A percentile compares a stretch with the other conserved stretches of the same genome.
Conservation (phyloP, 2,113 vertebrate genomes). For the Podocnemis expansa region DNA sequence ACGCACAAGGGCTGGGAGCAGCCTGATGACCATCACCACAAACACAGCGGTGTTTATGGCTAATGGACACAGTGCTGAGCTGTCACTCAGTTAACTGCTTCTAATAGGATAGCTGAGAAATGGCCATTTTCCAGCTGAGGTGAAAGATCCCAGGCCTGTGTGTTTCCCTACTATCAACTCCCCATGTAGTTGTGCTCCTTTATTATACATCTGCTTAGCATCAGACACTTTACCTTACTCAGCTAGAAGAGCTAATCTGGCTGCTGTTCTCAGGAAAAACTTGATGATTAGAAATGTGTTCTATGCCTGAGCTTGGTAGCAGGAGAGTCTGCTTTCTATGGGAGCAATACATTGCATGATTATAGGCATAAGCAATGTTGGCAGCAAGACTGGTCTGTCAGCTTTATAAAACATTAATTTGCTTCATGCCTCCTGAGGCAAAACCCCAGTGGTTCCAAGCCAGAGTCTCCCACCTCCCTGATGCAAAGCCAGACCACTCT, state of each 20-base stretch:
- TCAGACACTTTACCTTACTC: constrained; percentile 26
- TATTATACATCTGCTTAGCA: constrained; percentile 35
- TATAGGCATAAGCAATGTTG: constrained; percentile 47
- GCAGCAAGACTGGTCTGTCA: constrained; percentile 50
- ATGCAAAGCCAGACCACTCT: background rate
- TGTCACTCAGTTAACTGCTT: background rate
- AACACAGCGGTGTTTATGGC: background rate
- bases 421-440: constrained; percentile 43
- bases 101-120: background rate
- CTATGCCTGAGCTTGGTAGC: constrained; percentile 37
- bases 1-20: background rate
- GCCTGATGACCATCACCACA: background rate
- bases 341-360: constrained; percentile 56
- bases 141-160: background rate
- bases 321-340: constrained; percentile 60
- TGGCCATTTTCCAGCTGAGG: background rate
- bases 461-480: constrained; percentile 6
- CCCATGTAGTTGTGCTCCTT: constrained; percentile 6
- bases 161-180: background rate
- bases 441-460: background rate
- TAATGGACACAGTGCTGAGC: background rate
- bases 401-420: constrained; percentile 50
- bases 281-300: constrained; percentile 8
- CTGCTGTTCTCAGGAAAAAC: constrained; percentile 21
- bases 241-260: constrained; percentile 25